A percentile compares a stretch with the other conserved stretches of the same genome.
These are phyloP conservation scores for Drosophila teissieri DNA, from an alignment of 1,140 invertebrate species.

Conservation along the genomic window DNA sequence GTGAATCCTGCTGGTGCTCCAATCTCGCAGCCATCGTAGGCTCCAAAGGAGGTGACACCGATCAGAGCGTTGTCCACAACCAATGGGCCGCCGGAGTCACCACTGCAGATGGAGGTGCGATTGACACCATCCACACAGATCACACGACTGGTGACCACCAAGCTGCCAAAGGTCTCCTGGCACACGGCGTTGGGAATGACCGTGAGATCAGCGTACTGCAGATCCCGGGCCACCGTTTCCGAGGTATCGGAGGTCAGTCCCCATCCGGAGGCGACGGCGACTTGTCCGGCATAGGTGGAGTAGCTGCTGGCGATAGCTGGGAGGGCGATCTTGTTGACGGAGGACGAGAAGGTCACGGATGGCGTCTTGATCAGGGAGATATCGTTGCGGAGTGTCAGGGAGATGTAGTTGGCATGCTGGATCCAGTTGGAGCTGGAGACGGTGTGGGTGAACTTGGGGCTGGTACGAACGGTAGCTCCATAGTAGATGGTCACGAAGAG, in stretches of 20 bases:
- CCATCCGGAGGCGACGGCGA: slow-evolving; percentile 39
- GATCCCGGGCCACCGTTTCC: slow-evolving; percentile 1
- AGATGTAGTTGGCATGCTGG: slow-evolving; percentile 45
- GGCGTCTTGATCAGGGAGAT: slow-evolving; percentile 48
- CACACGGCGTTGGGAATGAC: slow-evolving; percentile 29
- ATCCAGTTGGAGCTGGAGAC: slow-evolving; percentile 40
- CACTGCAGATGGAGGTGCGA: slow-evolving; percentile 38
- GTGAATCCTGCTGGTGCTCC: slow-evolving; percentile 85
- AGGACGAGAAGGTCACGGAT: slow-evolving; percentile 3
- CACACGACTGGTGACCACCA: slow-evolving; percentile 23
- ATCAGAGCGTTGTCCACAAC: slow-evolving; percentile 43
- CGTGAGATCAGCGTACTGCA: slow-evolving; percentile 34
- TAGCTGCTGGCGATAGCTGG: slow-evolving; percentile 33
- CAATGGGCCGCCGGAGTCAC: slow-evolving; percentile 48
- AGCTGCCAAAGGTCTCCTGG: neutral
- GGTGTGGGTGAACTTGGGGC: slow-evolving; percentile 35
- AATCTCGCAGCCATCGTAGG: slow-evolving; percentile 31
- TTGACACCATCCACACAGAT: slow-evolving; percentile 34
- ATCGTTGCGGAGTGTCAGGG: slow-evolving; percentile 32
- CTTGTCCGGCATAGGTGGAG: slow-evolving; percentile 1
- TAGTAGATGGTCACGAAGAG: slow-evolving; percentile 35
- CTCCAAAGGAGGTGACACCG: slow-evolving; percentile 84
- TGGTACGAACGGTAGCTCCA: slow-evolving; percentile 50
- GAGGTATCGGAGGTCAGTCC: slow-evolving; percentile 32
- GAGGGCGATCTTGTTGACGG: slow-evolving; percentile 33